Conservation (phyloP, 2,113 vertebrate species). For the Marcusenius ussheri region DNA sequence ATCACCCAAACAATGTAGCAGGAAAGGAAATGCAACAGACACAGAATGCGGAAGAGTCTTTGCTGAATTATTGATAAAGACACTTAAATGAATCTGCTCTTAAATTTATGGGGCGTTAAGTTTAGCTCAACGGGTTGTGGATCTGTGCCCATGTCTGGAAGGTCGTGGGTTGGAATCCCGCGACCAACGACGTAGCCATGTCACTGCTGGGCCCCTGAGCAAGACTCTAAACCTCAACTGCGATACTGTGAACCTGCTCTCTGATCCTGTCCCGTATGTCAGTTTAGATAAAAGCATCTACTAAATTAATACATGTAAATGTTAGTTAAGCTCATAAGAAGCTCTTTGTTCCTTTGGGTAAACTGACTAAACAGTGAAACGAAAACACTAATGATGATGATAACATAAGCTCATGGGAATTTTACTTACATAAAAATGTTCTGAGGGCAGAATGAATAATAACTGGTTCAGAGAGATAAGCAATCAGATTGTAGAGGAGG, state of each 20-base stretch:
- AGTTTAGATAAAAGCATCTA: neutral
- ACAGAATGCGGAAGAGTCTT: neutral
- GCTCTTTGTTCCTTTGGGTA: neutral
- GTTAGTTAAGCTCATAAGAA: neutral
- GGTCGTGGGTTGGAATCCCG: neutral
- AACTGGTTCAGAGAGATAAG: no score
- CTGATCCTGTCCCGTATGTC: neutral
- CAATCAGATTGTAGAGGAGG: no score
- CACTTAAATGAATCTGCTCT: neutral
- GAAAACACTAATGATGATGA: neutral
- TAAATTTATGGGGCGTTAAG: neutral
- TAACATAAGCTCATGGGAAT: no score
- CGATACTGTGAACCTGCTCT: neutral
- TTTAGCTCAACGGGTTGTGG: neutral
- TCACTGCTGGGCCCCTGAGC: neutral
- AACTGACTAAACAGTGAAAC: neutral
- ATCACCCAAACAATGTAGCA: neutral
- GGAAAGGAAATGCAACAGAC: neutral
- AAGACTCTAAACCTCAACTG: neutral
- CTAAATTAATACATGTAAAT: neutral
- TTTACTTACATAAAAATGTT: no score
- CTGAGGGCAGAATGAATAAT: no score
- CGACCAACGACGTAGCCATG: neutral
- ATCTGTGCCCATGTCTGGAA: neutral
- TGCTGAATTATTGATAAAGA: neutral